These are phyloP conservation scores for Drusus annulatus DNA, from an alignment of 1,140 invertebrate genomes.

Conservation along the genomic window DNA sequence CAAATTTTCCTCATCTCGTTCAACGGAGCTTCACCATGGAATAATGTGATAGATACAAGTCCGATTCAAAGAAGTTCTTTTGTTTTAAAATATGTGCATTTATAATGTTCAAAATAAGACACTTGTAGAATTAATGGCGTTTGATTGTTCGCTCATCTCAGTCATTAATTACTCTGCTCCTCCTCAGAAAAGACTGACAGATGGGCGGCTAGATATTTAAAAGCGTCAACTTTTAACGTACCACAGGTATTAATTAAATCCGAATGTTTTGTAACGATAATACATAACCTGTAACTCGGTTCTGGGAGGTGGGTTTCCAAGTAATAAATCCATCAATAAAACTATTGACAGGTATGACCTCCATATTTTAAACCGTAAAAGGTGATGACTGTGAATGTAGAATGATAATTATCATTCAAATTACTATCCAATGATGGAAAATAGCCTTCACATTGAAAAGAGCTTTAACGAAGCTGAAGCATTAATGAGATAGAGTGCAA, in stretches of 20 bases:
- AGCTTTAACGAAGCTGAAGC: background rate
- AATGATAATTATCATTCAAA: conserved; percentile 38
- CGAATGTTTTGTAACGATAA: conserved; percentile 33
- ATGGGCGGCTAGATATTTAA: conserved; percentile 24
- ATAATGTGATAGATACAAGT: background rate
- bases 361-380: conserved; percentile 26
- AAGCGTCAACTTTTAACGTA: conserved; percentile 27
- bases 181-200: background rate
- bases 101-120: background rate
- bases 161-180: conserved; percentile 13
- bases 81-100: conserved; percentile 21
- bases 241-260: conserved; percentile 38
- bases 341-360: conserved; percentile 37
- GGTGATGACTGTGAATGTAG: conserved; percentile 22
- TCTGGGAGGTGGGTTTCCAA: conserved; percentile 10
- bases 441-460: conserved; percentile 20
- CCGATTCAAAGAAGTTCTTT: conserved; percentile 6
- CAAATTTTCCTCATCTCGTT: no score
- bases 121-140: background rate
- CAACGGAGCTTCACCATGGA: background rate
- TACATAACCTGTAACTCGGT: background rate
- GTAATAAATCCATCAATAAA: conserved; percentile 42
- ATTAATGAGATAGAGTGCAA: background rate
- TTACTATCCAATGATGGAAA: conserved; percentile 28
- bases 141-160: conserved; percentile 8